These are phyloP conservation scores for Periplaneta americana DNA, from an alignment of 1,140 invertebrate species.

Conservation along the genomic window DNA sequence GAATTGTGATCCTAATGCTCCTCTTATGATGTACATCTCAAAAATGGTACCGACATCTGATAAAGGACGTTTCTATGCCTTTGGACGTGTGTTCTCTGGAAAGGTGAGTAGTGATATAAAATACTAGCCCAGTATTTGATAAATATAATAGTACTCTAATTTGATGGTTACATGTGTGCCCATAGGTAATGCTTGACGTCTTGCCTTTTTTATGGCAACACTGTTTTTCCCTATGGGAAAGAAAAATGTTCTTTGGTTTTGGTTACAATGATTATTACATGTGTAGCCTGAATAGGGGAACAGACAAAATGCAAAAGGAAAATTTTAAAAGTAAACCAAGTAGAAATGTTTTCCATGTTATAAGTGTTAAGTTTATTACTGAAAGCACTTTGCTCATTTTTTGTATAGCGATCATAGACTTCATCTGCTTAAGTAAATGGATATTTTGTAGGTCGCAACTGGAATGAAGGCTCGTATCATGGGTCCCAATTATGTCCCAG, in stretches of 20 bases:
- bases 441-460: conserved; percentile 14
- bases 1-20: conserved; percentile 92
- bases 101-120: conserved; percentile 49
- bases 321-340: too few species aligned
- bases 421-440: too few species aligned
- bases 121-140: too few species aligned
- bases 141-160: too few species aligned
- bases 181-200: not conserved
- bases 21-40: conserved; percentile 99
- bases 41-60: conserved; percentile 99
- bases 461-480: conserved; percentile 85
- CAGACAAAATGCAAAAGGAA: too few species aligned
- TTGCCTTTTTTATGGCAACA: not conserved
- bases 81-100: conserved; percentile 99
- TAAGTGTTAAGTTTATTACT: not conserved
- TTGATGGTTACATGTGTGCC: not conserved
- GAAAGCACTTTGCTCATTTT: too few species aligned
- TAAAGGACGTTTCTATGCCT: conserved; percentile 99
- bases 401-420: too few species aligned
- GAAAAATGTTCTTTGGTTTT: not conserved
- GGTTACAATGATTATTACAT: not conserved
- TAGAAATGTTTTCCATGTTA: too few species aligned
- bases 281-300: not conserved
- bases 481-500: conserved; percentile 96
- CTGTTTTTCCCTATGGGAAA: not conserved